Percentiles rank a stretch among this genome's conserved stretches.
phyloP scores from a whole-genome alignment of 2,113 vertebrate genomes.

The Bungarus multicinctus region DNA sequence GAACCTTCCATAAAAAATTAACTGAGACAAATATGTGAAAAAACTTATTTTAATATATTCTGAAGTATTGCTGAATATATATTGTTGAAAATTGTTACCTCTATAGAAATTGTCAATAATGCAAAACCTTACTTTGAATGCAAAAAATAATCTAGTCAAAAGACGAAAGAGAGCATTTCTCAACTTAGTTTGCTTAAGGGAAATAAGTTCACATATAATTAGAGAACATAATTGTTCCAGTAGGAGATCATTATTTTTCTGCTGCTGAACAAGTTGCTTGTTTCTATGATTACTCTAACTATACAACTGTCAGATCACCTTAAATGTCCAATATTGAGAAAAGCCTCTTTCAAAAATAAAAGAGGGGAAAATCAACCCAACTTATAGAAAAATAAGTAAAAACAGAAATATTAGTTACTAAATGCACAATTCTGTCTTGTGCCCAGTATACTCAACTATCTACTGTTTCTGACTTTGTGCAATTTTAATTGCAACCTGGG shows the following conservation, averaged over 20 bases:
- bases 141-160: background rate
- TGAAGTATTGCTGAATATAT: background rate
- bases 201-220: conserved; percentile 48
- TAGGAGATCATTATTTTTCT: conserved; percentile 49
- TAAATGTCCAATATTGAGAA: conserved; percentile 58
- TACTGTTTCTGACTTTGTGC: conserved; percentile 75
- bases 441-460: conserved; percentile 69
- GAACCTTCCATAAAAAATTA: background rate
- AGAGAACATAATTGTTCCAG: conserved; percentile 46
- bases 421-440: conserved; percentile 67
- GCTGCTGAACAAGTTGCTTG: conserved; percentile 41
- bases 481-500: conserved; percentile 80
- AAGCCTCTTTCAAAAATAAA: conserved; percentile 66
- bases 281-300: conserved; percentile 59
- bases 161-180: conserved; percentile 40
- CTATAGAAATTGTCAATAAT: conserved; percentile 9
- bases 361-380: conserved; percentile 59
- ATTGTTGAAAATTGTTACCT: conserved; percentile 22
- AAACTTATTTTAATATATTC: background rate
- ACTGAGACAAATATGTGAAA: background rate
- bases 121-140: background rate
- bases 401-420: conserved; percentile 63
- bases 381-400: conserved; percentile 69
- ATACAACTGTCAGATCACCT: conserved; percentile 53
- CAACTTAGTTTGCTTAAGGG: conserved; percentile 37